Evolutionary conservation across 2,797 vertebrate genomes (phyloP), one percentile per base, ranked within the genome.

Genomic region (Halcyon leucocephala): DNA sequence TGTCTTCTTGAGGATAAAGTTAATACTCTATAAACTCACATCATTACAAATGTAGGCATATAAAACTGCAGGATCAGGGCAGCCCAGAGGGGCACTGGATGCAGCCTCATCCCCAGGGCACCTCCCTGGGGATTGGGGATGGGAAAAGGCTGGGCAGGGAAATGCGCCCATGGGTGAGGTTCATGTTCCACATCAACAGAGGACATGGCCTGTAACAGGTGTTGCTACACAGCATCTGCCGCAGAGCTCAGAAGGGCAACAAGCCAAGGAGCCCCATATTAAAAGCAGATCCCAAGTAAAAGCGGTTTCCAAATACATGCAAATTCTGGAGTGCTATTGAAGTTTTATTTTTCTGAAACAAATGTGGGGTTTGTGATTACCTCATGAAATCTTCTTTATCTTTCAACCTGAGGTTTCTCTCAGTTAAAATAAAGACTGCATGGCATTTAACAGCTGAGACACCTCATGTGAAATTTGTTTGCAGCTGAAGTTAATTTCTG

Each of bases 61-160:
- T 4, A 73, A 76, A 20, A 6, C 13, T 49, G 48, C 28, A 37
- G 39, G 24, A 82, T 6, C 35, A 54, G 35, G 25, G 14, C 25
- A 80, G 14, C 4, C 1, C 10, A 6, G 2, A 18, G 20, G 10
- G 24, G 1, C 19, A 31, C 17, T 0, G 0, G 2, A 1, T 20
- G 39, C 29, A 73, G 17, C 25, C 13, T 4, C 60, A 66, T 21
- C 6, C 39, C 7, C 6, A 8, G 29, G 11, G 17, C 7, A 33
- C 18, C 12, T 37, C 19, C 2, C 20, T 66, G 54, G 48, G 14
- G 5, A 12, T 0, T 19, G 22, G 35, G 33, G 8, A 22, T 51
- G 26, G 54, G 17, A 35, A 9, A 61, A 51, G 14, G 9, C 25
- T 46, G 60, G 12, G 25, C 28, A 41, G 22, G 20, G 51, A 73